Percentiles rank a stretch among this genome's conserved stretches.
phyloP scores from a whole-genome alignment of 2,113 vertebrate genomes.

The Sphyrna mokarran region DNA sequence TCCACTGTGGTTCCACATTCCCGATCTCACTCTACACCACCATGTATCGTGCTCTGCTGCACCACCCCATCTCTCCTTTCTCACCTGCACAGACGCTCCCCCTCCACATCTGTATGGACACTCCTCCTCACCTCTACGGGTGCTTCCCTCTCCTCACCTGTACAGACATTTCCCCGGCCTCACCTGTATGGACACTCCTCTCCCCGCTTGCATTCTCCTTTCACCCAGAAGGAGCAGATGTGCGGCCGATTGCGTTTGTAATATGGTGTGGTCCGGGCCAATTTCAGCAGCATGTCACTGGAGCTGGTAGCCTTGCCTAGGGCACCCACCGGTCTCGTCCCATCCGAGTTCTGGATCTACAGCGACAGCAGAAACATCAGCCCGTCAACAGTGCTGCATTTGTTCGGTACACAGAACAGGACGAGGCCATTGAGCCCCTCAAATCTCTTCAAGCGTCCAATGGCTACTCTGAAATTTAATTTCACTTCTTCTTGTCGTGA shows the following conservation, averaged over 20 bases:
- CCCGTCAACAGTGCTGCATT: too few species aligned
- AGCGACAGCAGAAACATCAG: background rate
- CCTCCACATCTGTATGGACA: too few species aligned
- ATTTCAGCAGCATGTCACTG: constrained; percentile 93
- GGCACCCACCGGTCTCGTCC: constrained; percentile 79
- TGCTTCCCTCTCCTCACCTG: too few species aligned
- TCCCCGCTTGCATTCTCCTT: constrained; percentile 95
- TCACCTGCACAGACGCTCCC: too few species aligned
- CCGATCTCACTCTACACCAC: too few species aligned
- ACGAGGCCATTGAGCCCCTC: background rate
- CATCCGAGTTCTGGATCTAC: constrained; percentile 88
- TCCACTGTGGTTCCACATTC: too few species aligned
- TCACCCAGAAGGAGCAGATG: constrained; percentile 99
- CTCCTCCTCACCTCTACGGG: too few species aligned
- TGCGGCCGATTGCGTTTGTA: constrained; percentile 97
- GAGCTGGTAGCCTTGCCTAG: constrained; percentile 86
- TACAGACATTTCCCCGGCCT: background rate
- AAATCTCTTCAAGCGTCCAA: background rate
- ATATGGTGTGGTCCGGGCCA: constrained; percentile 92
- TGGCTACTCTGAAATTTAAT: background rate
- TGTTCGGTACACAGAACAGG: background rate
- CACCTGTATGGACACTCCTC: constrained; percentile 97
- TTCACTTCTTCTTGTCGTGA: background rate
- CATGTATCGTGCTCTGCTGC: too few species aligned
- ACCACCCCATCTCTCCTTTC: too few species aligned